Evolutionary conservation across 2,888 invertebrate species (phyloP), one percentile per base, ranked within the genome.

Genomic region (Mayetiola destructor): DNA sequence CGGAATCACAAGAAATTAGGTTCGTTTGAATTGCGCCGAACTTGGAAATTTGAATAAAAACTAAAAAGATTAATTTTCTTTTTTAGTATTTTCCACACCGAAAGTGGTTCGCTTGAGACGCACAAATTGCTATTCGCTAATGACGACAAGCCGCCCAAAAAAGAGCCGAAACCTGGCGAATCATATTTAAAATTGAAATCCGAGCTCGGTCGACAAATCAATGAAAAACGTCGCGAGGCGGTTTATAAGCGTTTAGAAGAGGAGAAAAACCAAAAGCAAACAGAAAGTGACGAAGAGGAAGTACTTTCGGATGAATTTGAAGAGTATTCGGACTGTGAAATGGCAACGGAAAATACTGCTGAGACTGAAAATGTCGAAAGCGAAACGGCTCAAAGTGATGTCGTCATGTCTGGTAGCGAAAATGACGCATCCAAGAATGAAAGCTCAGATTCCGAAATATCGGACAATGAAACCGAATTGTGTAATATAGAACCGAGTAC

Each of bases 161-260:
- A 62, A 54, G 68, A 75, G 16, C 73, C 73, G 32, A 78, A 81
- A 66, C 85, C 88, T 40, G 88, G 91, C 0, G 80, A 80, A 2
- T 83, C 81, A 63, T 77, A 85, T 61, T 68, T 77, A n/a, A 80
- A 79, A 63, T 72, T 92, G 56, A 84, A 82, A 66, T 78, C 81
- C 59, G 80, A 83, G 60, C 73, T 92, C 2, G 79, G 84, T 64
- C 74, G 77, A 14, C 75, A 84, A 69, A 90, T 92, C 65, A 80
- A 80, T 2, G 76, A 79, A 60, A 82, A 81, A 64, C 75, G 88
- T 55, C 78, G 81, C 37, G 75, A 83, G 59, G 82, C 80, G 88
- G 14, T 56, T n/a, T n/a, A 29, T 9, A 14, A 53, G 29, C 16
- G 32, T 4, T 32, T 53, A 30, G 18, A 57, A 32, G 42, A 42